Conservation (phyloP, 2,113 vertebrate genomes). For the Todiramphus chloris region DNA sequence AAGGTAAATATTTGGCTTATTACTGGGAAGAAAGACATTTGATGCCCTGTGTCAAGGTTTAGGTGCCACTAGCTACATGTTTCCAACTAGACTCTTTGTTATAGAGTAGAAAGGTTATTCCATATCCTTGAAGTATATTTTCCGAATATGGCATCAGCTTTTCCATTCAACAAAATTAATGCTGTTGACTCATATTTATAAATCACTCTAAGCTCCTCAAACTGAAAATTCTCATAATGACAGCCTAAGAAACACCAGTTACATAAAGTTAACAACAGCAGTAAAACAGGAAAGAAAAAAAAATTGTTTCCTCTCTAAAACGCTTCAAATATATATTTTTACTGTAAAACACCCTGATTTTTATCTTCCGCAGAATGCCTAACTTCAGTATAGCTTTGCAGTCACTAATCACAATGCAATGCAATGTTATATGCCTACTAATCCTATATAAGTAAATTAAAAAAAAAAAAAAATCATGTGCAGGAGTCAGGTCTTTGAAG, state of each 20-base stretch:
- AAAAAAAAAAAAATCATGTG: accelerated
- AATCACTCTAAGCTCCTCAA: constrained; percentile 31
- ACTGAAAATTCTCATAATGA: not conserved
- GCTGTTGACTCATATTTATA: constrained; percentile 43
- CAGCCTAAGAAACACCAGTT: not conserved
- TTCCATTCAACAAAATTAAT: not conserved
- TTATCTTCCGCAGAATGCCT: not conserved
- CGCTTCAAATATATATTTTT: not conserved
- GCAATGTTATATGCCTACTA: not conserved
- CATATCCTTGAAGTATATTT: not conserved
- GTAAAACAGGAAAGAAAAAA: too few relatives aligned
- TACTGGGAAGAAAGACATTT: not conserved
- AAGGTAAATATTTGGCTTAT: not conserved
- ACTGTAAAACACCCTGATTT: not conserved
- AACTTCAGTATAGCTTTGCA: not conserved
- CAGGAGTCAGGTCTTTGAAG: not conserved
- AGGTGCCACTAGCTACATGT: not conserved
- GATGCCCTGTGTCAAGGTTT: not conserved
- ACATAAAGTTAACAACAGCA: too few relatives aligned
- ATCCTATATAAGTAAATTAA: not conserved
- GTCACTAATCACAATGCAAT: not conserved
- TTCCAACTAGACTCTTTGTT: not conserved
- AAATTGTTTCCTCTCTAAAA: too few relatives aligned
- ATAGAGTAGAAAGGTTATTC: not conserved
- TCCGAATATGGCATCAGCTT: not conserved